Evolutionary conservation across 1,140 invertebrate genomes (phyloP).

Genomic region (Penaeus chinensis): DNA sequence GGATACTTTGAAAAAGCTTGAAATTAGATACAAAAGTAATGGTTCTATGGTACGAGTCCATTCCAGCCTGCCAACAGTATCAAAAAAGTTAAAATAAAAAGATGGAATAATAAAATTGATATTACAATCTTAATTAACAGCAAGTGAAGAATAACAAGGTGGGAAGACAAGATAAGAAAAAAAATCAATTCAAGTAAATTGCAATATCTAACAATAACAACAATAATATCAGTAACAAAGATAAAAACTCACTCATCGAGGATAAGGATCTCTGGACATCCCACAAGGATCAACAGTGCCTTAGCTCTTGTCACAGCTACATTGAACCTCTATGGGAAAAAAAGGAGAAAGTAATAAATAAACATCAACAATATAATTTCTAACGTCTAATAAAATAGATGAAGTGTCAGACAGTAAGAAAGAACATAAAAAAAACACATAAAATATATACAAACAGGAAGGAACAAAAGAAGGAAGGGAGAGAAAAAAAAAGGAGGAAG

Average conservation of each 20-base stretch:
- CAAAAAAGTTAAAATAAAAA: too few species aligned
- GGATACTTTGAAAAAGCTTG: not conserved
- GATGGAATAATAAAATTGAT: too few species aligned
- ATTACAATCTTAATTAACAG: too few species aligned
- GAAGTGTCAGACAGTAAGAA: too few species aligned
- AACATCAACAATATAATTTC: too few species aligned
- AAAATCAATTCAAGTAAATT: not conserved
- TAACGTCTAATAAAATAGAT: too few species aligned
- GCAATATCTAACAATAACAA: not conserved
- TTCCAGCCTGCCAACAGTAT: too few species aligned
- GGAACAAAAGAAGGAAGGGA: not conserved
- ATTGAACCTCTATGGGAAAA: conserved; percentile 73
- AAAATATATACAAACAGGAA: too few species aligned
- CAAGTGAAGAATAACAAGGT: too few species aligned
- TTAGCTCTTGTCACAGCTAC: conserved; percentile 87
- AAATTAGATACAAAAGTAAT: too few species aligned
- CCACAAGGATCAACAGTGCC: conserved; percentile 82
- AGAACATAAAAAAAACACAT: too few species aligned
- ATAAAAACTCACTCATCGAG: conserved; percentile 72
- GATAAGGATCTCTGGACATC: conserved; percentile 81
- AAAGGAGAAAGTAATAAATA: not conserved
- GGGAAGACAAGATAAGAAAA: not conserved
- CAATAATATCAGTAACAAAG: not conserved
- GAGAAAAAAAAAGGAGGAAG: not conserved
- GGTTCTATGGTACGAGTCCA: too few species aligned